Conservation (phyloP, 2,797 vertebrate species). For the Myripristis murdjan region DNA sequence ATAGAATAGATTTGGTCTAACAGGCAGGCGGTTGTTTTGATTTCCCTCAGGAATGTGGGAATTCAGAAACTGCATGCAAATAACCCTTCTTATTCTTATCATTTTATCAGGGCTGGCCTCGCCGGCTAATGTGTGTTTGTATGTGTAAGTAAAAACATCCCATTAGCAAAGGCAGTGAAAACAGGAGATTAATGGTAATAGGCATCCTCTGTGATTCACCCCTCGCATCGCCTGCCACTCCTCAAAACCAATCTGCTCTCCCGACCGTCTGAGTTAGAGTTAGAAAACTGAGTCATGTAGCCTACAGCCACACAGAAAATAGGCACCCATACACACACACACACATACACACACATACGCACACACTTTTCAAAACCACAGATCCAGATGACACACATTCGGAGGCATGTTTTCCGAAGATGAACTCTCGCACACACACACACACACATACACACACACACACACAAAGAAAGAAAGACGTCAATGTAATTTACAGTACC, state of each 20-base stretch:
- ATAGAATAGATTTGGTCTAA: neutral
- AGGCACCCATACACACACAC: slow-evolving; percentile 19
- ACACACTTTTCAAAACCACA: slow-evolving; percentile 31
- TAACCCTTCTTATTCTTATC: slow-evolving; percentile 9
- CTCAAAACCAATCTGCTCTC: slow-evolving; percentile 31
- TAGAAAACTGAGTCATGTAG: slow-evolving; percentile 62
- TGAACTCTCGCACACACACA: too few species aligned
- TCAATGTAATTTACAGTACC: slow-evolving; percentile 62
- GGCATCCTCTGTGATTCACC: slow-evolving; percentile 26
- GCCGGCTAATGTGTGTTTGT: slow-evolving; percentile 8
- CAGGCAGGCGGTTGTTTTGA: slow-evolving; percentile 17
- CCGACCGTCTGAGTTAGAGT: slow-evolving; percentile 49
- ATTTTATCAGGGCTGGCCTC: slow-evolving; percentile 16
- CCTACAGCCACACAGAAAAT: slow-evolving; percentile 48
- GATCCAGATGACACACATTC: slow-evolving; percentile 64
- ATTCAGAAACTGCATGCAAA: slow-evolving; percentile 16
- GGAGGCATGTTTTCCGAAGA: slow-evolving; percentile 59
- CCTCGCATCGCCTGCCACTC: slow-evolving; percentile 31
- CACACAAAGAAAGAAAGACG: slow-evolving; percentile 45
- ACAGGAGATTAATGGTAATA: neutral
- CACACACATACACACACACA: too few species aligned
- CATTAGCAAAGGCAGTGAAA: slow-evolving; percentile 18
- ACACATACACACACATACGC: slow-evolving; percentile 32
- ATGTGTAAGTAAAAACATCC: slow-evolving; percentile 29
- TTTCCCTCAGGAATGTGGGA: slow-evolving; percentile 13